Evolutionary conservation across 1,140 invertebrate species (phyloP).

Genomic region (Pogonomyrmex californicus): DNA sequence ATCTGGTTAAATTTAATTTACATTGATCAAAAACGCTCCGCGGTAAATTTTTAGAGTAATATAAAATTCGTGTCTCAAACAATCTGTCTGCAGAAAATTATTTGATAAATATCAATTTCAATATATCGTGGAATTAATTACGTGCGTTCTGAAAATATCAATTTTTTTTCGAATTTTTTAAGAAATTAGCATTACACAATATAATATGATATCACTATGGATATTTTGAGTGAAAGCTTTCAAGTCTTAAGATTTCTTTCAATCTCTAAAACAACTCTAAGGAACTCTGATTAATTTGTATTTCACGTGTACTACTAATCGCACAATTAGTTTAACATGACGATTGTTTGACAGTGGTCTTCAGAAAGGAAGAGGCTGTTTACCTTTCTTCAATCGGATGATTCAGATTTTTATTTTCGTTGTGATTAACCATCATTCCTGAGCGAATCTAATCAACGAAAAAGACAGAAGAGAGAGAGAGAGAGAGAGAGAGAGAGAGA

Average conservation of each 20-base stretch:
- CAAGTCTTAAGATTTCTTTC: neutral
- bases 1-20: slow-evolving; percentile 15
- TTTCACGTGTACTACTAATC: neutral
- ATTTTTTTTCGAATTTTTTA: neutral
- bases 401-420: slow-evolving; percentile 57
- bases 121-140: neutral
- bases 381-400: slow-evolving; percentile 24
- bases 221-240: neutral
- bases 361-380: slow-evolving; percentile 29
- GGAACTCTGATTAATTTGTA: neutral
- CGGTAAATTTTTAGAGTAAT: neutral
- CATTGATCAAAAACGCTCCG: neutral
- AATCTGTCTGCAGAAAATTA: neutral
- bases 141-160: neutral
- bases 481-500: slow-evolving; percentile 35
- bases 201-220: neutral
- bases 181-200: neutral
- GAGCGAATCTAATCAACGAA: slow-evolving; percentile 44
- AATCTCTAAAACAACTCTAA: neutral
- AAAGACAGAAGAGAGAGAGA: neutral
- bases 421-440: slow-evolving; percentile 25
- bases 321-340: slow-evolving; percentile 31
- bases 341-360: slow-evolving; percentile 46
- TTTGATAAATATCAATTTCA: neutral
- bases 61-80: neutral